Conservation (phyloP, 2,888 invertebrate species). For the Rutpela maculata region DNA sequence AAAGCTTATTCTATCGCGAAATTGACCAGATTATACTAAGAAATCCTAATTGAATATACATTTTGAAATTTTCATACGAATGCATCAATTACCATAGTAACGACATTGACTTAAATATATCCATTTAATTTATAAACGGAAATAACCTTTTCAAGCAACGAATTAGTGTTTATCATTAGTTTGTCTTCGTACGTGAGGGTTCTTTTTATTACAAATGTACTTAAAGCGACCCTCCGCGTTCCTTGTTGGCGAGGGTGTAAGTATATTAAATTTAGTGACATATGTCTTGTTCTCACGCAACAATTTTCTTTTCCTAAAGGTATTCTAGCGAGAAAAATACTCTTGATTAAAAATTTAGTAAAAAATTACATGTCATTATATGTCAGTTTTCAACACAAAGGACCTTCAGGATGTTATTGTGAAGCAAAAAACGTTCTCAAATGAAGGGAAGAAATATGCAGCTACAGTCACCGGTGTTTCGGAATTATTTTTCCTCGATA, state of each 20-base stretch:
- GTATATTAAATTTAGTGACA: conserved; percentile 33
- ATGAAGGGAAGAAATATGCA: too few species aligned
- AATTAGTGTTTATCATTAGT: conserved; percentile 30
- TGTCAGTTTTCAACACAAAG: not conserved
- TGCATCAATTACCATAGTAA: not conserved
- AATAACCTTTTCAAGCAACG: conserved; percentile 28
- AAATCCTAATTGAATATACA: not conserved
- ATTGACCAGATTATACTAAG: not conserved
- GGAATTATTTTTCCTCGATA: too few species aligned
- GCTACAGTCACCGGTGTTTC: too few species aligned
- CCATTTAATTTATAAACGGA: conserved; percentile 27
- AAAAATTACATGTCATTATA: not conserved
- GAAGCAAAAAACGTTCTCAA: too few species aligned
- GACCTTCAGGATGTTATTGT: too few species aligned
- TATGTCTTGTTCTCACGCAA: conserved; percentile 36
- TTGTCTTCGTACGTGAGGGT: conserved; percentile 29
- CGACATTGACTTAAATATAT: not conserved
- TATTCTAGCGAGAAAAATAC: not conserved
- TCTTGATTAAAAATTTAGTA: not conserved
- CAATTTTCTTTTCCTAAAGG: not conserved
- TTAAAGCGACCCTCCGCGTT: conserved; percentile 24
- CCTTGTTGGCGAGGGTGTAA: conserved; percentile 26
- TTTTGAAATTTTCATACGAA: conserved; percentile 5
- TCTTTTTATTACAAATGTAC: conserved; percentile 36
- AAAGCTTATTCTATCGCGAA: not conserved